Percentiles rank a stretch among this genome's conserved stretches.
These are phyloP conservation scores for Aphidius colemani DNA, from an alignment of 2,888 invertebrate species.

Conservation along the genomic window DNA sequence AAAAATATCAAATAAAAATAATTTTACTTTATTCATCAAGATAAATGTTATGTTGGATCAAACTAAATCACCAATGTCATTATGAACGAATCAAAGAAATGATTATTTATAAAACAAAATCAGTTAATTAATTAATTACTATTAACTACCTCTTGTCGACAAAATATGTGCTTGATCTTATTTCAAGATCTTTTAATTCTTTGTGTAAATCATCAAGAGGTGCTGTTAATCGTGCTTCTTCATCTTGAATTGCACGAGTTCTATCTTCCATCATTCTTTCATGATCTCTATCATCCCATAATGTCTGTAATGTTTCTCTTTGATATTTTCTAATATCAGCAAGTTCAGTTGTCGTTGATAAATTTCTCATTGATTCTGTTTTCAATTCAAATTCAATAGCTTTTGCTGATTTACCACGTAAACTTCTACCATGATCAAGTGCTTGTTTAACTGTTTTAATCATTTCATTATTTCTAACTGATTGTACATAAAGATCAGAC, in stretches of 20 bases:
- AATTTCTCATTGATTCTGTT: conserved; percentile 61
- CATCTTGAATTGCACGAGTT: conserved; percentile 60
- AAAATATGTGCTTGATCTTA: conserved; percentile 66
- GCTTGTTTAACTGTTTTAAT: conserved; percentile 45
- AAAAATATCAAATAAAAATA: neutral
- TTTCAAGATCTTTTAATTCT: conserved; percentile 69
- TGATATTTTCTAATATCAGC: conserved; percentile 58
- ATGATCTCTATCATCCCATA: conserved; percentile 56
- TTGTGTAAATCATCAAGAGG: conserved; percentile 67
- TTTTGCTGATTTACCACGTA: conserved; percentile 77
- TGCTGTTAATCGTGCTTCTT: conserved; percentile 62
- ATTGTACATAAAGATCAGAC: conserved; percentile 44
- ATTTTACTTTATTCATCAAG: no score
- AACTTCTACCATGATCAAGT: conserved; percentile 57
- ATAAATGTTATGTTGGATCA: no score
- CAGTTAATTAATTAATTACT: conserved; percentile 23
- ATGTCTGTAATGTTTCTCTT: conserved; percentile 45
- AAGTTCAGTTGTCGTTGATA: conserved; percentile 61
- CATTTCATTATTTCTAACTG: conserved; percentile 48
- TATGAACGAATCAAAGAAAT: neutral
- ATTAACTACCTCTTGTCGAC: conserved; percentile 75
- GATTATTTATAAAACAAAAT: neutral
- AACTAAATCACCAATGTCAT: neutral
- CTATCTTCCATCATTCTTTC: conserved; percentile 59
- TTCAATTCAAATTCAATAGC: conserved; percentile 66